Evolutionary conservation across 2,113 vertebrate genomes (phyloP).

Genomic region (Parotia lawesii): DNA sequence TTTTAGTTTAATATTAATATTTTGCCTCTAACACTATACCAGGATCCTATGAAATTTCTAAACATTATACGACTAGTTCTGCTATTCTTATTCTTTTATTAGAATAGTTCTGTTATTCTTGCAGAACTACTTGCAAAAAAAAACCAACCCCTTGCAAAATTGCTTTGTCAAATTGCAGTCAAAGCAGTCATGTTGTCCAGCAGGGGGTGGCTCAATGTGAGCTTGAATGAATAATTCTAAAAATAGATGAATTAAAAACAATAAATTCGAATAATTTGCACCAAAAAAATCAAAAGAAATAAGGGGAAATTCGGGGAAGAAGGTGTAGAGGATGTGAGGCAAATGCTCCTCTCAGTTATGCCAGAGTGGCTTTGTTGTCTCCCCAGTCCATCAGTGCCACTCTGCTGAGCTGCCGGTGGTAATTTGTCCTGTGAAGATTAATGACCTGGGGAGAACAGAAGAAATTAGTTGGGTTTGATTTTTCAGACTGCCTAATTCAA

Average conservation of each 20-base stretch:
- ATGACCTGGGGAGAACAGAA: constrained; percentile 5
- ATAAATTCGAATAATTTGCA: neutral
- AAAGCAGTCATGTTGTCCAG: neutral
- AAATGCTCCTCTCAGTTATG: neutral
- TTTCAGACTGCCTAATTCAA: constrained; percentile 4
- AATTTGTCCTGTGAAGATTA: constrained; percentile 51
- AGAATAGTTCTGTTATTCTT: neutral
- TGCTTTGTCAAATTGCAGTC: neutral
- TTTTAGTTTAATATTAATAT: neutral
- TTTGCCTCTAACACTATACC: neutral
- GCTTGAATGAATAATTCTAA: neutral
- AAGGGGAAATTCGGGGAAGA: neutral
- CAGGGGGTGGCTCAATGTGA: neutral
- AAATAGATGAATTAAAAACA: neutral
- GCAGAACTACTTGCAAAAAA: neutral
- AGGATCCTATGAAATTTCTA: neutral
- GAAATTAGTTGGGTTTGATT: constrained; percentile 41
- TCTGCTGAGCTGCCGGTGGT: neutral
- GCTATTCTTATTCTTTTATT: neutral
- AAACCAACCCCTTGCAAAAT: neutral
- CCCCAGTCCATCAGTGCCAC: constrained; percentile 13
- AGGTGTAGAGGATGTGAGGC: neutral
- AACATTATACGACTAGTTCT: neutral
- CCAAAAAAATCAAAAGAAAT: neutral
- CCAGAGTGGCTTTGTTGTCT: neutral